phyloP scores from a whole-genome alignment of 2,888 invertebrate species.

The Nasonia oneida region DNA sequence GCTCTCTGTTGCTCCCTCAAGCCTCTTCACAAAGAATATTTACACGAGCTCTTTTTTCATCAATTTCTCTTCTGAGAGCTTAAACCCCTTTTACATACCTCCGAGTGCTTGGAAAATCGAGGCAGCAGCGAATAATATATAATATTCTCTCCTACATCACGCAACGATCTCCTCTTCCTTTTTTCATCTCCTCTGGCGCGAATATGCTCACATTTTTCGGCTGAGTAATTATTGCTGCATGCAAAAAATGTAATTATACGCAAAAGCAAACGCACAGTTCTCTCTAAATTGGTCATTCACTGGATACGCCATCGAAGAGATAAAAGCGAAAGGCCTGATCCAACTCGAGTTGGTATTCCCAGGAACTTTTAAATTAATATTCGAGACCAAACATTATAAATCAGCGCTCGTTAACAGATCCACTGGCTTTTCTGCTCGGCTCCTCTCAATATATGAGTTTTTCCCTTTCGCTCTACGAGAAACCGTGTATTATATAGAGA shows the following conservation, averaged over 20 bases:
- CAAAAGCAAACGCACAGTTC: constrained; percentile 71
- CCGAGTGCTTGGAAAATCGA: too few species aligned
- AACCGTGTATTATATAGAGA: not conserved
- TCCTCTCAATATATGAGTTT: not conserved
- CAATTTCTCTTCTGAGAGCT: not conserved
- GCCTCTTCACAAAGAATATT: not conserved
- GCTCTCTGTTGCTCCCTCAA: not conserved
- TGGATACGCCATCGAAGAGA: not conserved
- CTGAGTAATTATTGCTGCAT: not conserved
- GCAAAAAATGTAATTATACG: constrained; percentile 74
- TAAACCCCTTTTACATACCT: too few species aligned
- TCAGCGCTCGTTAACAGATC: constrained; percentile 63
- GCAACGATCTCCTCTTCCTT: not conserved
- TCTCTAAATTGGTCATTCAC: constrained; percentile 63
- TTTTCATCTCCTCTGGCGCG: not conserved
- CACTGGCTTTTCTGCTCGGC: not conserved
- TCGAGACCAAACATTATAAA: constrained; percentile 74
- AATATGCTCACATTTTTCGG: not conserved
- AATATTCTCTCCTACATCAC: not conserved
- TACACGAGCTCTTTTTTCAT: not conserved
- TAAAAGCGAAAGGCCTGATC: not conserved
- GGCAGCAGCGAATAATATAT: too few species aligned
- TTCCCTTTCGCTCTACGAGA: not conserved
- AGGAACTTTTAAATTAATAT: constrained; percentile 75
- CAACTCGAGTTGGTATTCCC: constrained; percentile 13